Percentiles rank a stretch among this genome's conserved stretches.
phyloP scores from a whole-genome alignment of 2,888 invertebrate genomes.

The Apodemia duryi region DNA sequence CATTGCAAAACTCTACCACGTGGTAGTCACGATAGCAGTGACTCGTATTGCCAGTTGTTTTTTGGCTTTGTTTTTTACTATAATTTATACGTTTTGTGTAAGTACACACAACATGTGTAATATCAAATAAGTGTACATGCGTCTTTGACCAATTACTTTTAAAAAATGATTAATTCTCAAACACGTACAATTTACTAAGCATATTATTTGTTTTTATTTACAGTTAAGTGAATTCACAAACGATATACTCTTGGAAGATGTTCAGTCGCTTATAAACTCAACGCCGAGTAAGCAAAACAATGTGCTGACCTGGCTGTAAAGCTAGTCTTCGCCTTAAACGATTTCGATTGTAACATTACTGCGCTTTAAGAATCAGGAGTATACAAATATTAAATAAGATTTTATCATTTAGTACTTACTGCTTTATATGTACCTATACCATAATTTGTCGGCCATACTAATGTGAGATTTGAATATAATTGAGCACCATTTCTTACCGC shows the following conservation, averaged over 20 bases:
- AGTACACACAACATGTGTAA: too few species aligned
- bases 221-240: conserved; percentile 91
- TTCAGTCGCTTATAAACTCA: conserved; percentile 93
- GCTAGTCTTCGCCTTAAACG: conserved; percentile 3
- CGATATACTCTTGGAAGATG: conserved; percentile 92
- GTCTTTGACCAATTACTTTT: neutral
- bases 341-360: conserved; percentile 1
- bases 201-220: conserved; percentile 41
- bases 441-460: neutral
- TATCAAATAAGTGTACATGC: neutral
- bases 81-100: too few species aligned
- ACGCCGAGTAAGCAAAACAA: conserved; percentile 92
- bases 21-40: too few species aligned
- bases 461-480: neutral
- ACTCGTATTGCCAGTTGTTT: too few species aligned
- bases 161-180: neutral
- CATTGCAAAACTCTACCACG: too few species aligned
- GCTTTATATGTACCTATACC: neutral
- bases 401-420: conserved; percentile 20
- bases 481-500: too few species aligned
- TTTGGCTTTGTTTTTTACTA: too few species aligned
- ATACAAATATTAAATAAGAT: conserved; percentile 15
- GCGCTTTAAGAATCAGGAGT: neutral
- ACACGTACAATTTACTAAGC: neutral
- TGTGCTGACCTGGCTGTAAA: conserved; percentile 91